These are phyloP conservation scores for Eledona agricola DNA, from an alignment of 2,888 invertebrate genomes.

Conservation along the genomic window DNA sequence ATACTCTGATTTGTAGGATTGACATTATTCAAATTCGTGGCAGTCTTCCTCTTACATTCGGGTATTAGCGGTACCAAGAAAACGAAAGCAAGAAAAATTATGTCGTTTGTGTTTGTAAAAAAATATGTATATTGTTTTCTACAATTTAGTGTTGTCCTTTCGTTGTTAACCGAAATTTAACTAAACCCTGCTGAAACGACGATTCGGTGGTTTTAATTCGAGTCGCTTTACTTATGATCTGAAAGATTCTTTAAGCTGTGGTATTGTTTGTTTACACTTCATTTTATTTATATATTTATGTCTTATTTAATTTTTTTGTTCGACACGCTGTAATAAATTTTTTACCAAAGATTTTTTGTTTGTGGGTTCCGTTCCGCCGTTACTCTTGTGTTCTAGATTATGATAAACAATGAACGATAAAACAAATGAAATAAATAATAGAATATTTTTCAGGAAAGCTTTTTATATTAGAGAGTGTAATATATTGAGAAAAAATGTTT, in stretches of 20 bases:
- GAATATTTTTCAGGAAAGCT: conserved; percentile 39
- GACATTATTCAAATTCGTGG: conserved; percentile 20
- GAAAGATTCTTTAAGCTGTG: conserved; percentile 29
- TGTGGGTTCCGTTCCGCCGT: conserved; percentile 8
- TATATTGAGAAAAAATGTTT: conserved; percentile 34
- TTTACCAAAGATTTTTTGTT: conserved; percentile 34
- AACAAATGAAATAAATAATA: conserved; percentile 20
- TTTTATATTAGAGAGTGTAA: conserved; percentile 39
- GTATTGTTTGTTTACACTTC: conserved; percentile 20
- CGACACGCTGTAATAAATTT: conserved; percentile 22
- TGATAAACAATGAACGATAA: conserved; percentile 23
- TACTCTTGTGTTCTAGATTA: conserved; percentile 2
- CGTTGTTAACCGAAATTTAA: conserved; percentile 14
- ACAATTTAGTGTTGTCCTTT: conserved; percentile 15
- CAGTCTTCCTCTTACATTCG: conserved; percentile 35
- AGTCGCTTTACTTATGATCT: conserved; percentile 22
- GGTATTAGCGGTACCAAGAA: too few species aligned
- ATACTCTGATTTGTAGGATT: conserved; percentile 17
- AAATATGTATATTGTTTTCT: conserved; percentile 34
- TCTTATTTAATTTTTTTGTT: conserved; percentile 32
- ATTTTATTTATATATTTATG: conserved; percentile 34
- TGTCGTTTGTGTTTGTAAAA: conserved; percentile 36
- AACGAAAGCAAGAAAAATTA: too few species aligned
- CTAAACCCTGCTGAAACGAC: conserved; percentile 9
- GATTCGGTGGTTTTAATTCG: too few species aligned